A percentile compares a stretch with the other conserved stretches of the same genome.
phyloP scores from a whole-genome alignment of 2,888 invertebrate species.

The Gryllus longicercus region DNA sequence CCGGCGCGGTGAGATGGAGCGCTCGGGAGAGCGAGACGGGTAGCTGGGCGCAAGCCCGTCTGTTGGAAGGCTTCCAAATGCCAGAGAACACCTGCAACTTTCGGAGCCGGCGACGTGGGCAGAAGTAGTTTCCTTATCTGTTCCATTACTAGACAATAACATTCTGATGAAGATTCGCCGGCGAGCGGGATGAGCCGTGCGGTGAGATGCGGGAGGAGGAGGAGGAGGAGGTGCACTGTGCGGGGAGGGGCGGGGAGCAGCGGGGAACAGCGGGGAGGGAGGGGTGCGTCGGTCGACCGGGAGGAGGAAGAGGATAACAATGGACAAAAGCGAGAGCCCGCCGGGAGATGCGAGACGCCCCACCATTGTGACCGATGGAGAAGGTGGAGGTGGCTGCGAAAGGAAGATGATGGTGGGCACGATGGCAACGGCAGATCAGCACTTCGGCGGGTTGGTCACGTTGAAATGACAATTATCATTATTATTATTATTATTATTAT shows the following conservation, averaged over 20 bases:
- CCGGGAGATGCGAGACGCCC: neutral
- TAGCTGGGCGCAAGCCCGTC: too few species aligned
- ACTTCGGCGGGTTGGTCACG: too few species aligned
- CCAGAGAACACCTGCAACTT: conserved; percentile 3
- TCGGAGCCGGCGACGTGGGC: neutral
- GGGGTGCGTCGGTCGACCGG: neutral
- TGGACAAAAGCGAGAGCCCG: neutral
- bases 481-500: too few species aligned
- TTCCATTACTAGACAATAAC: conserved; percentile 17
- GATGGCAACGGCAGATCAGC: neutral
- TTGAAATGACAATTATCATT: too few species aligned
- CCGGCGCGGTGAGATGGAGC: too few species aligned
- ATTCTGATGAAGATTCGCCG: conserved; percentile 17
- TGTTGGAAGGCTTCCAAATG: too few species aligned
- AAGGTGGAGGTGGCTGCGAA: neutral
- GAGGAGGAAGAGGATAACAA: neutral
- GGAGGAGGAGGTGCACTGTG: neutral
- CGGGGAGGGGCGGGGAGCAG: neutral
- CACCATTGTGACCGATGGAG: neutral
- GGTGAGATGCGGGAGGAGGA: neutral
- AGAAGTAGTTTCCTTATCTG: conserved; percentile 11
- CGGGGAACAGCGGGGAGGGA: neutral
- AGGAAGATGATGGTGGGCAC: neutral
- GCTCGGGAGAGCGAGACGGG: too few species aligned
- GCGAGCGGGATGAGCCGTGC: neutral